phyloP scores from a whole-genome alignment of 2,113 vertebrate genomes.

The Tringa solitaria region DNA sequence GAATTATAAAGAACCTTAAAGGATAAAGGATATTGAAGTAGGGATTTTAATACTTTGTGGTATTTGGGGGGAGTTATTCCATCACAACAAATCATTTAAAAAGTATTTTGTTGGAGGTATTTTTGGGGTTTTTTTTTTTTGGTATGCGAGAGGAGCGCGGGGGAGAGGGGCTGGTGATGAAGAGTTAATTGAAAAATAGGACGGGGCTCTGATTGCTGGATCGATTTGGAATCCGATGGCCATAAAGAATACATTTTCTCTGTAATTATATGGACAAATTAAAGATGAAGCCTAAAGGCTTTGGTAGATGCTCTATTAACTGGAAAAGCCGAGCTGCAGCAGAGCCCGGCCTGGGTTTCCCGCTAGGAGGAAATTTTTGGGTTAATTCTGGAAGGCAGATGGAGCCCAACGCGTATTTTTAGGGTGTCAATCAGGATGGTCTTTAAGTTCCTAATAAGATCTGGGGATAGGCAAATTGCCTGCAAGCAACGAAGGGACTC shows the following conservation, averaged over 20 bases:
- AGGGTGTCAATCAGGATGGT: accelerated
- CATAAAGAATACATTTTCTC: accelerated
- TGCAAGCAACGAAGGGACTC: background rate
- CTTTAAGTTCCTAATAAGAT: background rate
- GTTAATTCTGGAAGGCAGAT: background rate
- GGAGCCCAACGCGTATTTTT: accelerated
- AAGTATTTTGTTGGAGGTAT: background rate
- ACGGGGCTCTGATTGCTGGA: background rate
- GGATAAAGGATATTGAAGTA: conserved; percentile 82
- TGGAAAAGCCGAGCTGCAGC: background rate
- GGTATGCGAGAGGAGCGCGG: background rate
- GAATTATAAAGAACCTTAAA: conserved; percentile 89
- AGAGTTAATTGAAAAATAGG: background rate
- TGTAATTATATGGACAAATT: background rate
- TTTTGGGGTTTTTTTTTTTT: too few relatives aligned
- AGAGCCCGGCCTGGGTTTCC: accelerated
- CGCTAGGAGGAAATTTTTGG: background rate
- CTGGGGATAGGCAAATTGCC: background rate
- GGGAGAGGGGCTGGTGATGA: background rate
- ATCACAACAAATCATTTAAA: conserved; percentile 75
- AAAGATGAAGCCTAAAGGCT: background rate
- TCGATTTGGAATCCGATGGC: background rate
- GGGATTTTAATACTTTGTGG: conserved; percentile 79
- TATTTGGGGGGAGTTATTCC: conserved; percentile 74
- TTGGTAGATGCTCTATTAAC: background rate